Evolutionary conservation across 2,888 invertebrate genomes (phyloP), one percentile per base, ranked within the genome.

Genomic region (Calephelis perditalis): DNA sequence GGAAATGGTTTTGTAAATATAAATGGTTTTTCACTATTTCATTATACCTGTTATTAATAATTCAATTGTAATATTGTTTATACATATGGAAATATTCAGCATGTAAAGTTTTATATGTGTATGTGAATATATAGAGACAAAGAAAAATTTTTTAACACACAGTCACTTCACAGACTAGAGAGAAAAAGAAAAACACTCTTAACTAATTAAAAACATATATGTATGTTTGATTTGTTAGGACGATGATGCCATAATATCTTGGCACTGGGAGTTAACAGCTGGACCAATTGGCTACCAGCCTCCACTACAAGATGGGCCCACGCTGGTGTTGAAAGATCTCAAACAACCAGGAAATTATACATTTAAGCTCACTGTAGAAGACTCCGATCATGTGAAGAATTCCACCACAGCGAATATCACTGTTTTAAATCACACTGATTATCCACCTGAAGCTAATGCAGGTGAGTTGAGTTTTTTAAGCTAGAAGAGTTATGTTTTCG

Each of bases 371-470:
- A 98, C 97, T 0, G 97, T 98, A 0, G 97, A 96, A 65, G 98
- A 98, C 78, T 95, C 96, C 0, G 96, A 98, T 78, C 96, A 96
- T 70, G 95, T 94, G 0, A 95, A 94, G 62, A 97, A 97, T 78
- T 96, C 94, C 0, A 96, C 97, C 0, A 94, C 94, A 7, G 98
- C 98, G 7, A 97, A 96, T 78, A 95, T 98, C 59, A 96, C 96
- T 4, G 97, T 98, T 11, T 86, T 97, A 15, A 97, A 97, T 88
- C 96, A 96, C 70, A 96, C 94, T 0, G 98, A 99, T 79, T 98
- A 98, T 86, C 98, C 98, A 0, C 98, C 98, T 0, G 97, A 96
- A 79, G 98, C 98, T 0, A 98, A 98, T 91, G 98, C 98, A 56
- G 95, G 93, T 92, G 76, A 35, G 46, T 26, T 44, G 26, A n/a